These are phyloP conservation scores for Micropoecilia bifurca DNA, from an alignment of 2,797 vertebrate genomes.

Conservation along the genomic window DNA sequence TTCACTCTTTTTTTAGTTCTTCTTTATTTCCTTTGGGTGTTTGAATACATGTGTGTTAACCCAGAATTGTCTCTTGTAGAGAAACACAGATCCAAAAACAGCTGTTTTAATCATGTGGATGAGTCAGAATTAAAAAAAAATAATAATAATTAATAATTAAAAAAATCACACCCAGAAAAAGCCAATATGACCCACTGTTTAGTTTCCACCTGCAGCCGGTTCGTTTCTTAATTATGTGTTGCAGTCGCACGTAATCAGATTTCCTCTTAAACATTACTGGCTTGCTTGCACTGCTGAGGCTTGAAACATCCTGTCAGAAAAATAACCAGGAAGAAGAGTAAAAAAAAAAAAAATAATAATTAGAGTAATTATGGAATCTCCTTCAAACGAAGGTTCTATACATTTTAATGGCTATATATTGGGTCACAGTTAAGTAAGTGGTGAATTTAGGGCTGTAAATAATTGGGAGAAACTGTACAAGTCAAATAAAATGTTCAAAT, in stretches of 20 bases:
- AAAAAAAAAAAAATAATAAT: background rate
- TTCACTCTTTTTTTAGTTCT: background rate
- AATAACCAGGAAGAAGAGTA: background rate
- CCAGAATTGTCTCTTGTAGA: background rate
- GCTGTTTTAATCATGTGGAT: background rate
- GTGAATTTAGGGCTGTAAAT: background rate
- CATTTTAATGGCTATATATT: background rate
- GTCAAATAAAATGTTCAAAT: background rate
- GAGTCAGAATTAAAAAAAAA: background rate
- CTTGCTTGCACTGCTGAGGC: too few species aligned
- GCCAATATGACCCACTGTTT: background rate
- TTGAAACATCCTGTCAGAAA: conserved; percentile 2
- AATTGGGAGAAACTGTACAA: background rate
- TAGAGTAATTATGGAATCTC: background rate
- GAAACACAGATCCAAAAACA: background rate
- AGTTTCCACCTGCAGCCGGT: conserved; percentile 1
- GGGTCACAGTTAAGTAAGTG: background rate
- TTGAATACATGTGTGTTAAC: too few species aligned
- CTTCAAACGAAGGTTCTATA: background rate
- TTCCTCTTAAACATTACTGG: background rate
- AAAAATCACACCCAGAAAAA: background rate
- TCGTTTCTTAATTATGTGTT: background rate
- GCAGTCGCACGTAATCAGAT: conserved; percentile 2
- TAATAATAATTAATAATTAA: too few species aligned
- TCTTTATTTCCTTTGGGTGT: background rate